Conservation (phyloP, 1,140 invertebrate species). For the Melipona quadrifasciata region DNA sequence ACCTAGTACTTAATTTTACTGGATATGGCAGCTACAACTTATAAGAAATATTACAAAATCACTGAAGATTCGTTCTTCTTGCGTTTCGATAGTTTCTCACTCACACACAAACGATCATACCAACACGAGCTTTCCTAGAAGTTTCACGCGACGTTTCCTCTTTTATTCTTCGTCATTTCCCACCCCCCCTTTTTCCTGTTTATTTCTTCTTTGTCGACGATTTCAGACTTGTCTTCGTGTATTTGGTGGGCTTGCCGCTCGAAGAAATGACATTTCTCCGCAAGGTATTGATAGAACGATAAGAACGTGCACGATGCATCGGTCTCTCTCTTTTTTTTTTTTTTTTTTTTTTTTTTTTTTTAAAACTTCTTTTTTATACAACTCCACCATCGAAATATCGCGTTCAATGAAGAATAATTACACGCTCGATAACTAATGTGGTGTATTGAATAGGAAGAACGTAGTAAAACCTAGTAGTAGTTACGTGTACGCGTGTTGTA, state of each 20-base stretch:
- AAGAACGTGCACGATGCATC: slow-evolving; percentile 10
- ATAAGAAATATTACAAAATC: slow-evolving; percentile 81
- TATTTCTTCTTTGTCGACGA: not conserved
- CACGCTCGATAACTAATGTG: slow-evolving; percentile 26
- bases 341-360: too few species aligned
- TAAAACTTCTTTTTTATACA: slow-evolving; percentile 17
- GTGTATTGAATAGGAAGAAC: slow-evolving; percentile 56
- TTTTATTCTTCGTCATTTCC: not conserved
- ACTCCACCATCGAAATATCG: slow-evolving; percentile 16
- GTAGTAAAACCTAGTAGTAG: slow-evolving; percentile 22
- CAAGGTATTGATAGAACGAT: not conserved
- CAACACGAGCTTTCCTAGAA: slow-evolving; percentile 46
- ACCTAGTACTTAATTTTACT: slow-evolving; percentile 72
- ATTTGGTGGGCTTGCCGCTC: slow-evolving; percentile 38
- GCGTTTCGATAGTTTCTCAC: slow-evolving; percentile 48
- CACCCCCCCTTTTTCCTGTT: not conserved
- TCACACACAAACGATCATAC: slow-evolving; percentile 61
- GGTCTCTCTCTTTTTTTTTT: not conserved
- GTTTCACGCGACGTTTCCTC: slow-evolving; percentile 38
- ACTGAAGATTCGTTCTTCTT: slow-evolving; percentile 72
- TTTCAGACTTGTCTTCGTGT: slow-evolving; percentile 33
- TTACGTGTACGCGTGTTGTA: slow-evolving; percentile 20
- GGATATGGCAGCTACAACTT: slow-evolving; percentile 81
- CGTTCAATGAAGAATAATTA: slow-evolving; percentile 14
- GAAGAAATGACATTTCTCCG: slow-evolving; percentile 1